These are phyloP conservation scores for Eristalis arbustorum DNA, from an alignment of 2,888 invertebrate genomes.

Conservation along the genomic window DNA sequence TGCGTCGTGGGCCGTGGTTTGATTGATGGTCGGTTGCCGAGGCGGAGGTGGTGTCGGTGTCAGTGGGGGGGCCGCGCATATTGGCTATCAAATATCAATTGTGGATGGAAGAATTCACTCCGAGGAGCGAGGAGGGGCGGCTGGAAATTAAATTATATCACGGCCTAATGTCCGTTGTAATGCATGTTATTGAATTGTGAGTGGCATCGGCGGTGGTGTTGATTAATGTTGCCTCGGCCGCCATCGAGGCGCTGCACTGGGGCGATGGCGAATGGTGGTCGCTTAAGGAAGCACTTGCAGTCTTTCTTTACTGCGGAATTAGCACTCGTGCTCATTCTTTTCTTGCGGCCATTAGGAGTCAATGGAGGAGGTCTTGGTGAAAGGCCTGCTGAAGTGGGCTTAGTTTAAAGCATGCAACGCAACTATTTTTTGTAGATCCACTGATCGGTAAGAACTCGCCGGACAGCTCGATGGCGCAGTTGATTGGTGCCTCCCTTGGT, in stretches of 20 bases:
- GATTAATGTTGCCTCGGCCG: slow-evolving; percentile 14
- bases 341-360: no score
- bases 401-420: no score
- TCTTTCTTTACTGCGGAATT: no score
- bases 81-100: slow-evolving; percentile 26
- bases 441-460: no score
- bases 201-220: slow-evolving; percentile 19
- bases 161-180: slow-evolving; percentile 31
- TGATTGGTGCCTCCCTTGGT: no score
- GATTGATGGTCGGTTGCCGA: slow-evolving; percentile 31
- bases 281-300: no score
- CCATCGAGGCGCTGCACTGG: not conserved
- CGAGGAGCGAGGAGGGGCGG: not conserved
- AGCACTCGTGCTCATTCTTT: no score
- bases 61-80: slow-evolving; percentile 10
- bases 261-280: not conserved
- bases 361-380: no score
- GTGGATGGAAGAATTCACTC: slow-evolving; percentile 5
- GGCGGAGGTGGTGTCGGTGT: slow-evolving; percentile 5
- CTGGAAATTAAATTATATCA: slow-evolving; percentile 38
- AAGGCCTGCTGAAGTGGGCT: no score
- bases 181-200: slow-evolving; percentile 10
- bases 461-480: no score
- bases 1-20: slow-evolving; percentile 14
- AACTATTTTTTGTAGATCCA: no score